phyloP scores from a whole-genome alignment of 2,113 vertebrate genomes.

The Monarcha castaneiventris region DNA sequence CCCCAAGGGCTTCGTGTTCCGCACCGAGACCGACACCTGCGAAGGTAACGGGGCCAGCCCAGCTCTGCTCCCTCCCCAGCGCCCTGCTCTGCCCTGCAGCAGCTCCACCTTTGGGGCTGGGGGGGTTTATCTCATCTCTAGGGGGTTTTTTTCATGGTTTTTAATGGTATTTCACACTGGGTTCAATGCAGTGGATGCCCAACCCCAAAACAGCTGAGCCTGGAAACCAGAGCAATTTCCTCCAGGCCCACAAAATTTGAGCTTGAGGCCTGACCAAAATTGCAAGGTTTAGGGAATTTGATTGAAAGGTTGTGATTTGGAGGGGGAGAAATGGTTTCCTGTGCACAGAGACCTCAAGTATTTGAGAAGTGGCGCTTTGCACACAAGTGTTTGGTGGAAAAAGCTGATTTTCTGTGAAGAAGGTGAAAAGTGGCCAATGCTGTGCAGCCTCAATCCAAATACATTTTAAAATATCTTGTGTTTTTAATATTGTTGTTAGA shows the following conservation, averaged over 20 bases:
- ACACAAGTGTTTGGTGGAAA: not conserved
- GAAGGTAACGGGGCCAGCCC: conserved; percentile 79
- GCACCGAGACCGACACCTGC: conserved; percentile 92
- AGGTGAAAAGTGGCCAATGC: not conserved
- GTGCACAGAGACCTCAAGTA: not conserved
- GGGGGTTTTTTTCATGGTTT: fast-evolving
- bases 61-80: not conserved
- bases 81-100: too few species aligned
- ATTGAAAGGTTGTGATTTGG: not conserved
- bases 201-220: not conserved
- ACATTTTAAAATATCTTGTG: fast-evolving
- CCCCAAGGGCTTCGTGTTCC: conserved; percentile 93
- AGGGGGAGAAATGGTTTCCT: not conserved
- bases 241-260: not conserved
- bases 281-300: not conserved
- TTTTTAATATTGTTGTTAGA: not conserved
- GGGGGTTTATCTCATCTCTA: fast-evolving
- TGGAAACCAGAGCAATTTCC: not conserved
- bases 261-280: conserved; percentile 5
- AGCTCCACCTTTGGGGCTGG: not conserved
- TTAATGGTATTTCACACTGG: not conserved
- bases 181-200: not conserved
- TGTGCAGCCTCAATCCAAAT: not conserved
- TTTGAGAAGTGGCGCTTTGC: not conserved
- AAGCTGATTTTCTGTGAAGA: not conserved